Conservation (phyloP, 2,113 vertebrate genomes). For the Acrocephalus arundinaceus region DNA sequence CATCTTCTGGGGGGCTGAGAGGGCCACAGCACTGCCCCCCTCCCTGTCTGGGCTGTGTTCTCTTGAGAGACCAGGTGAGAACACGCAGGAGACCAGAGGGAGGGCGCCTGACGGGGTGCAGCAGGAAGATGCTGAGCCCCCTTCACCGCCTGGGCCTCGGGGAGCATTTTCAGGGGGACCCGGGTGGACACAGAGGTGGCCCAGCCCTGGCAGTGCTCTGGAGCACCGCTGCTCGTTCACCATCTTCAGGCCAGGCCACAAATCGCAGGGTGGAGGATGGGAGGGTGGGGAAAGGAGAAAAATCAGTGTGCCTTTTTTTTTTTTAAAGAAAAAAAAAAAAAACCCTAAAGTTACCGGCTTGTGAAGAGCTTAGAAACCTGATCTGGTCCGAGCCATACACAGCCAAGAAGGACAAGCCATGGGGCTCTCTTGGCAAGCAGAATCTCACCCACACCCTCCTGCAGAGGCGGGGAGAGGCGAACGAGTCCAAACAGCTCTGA, state of each 20-base stretch:
- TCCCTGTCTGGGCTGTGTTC: neutral
- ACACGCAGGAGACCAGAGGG: neutral
- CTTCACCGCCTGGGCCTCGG: accelerated
- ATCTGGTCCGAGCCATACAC: neutral
- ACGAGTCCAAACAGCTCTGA: neutral
- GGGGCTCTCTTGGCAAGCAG: neutral
- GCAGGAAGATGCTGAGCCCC: neutral
- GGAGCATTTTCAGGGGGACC: neutral
- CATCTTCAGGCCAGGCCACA: slow-evolving; percentile 61
- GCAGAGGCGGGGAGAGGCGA: neutral
- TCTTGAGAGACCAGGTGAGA: neutral
- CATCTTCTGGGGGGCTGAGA: neutral
- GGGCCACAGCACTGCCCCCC: neutral
- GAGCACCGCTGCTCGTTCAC: neutral
- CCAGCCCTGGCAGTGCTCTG: neutral
- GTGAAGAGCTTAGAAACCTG: neutral
- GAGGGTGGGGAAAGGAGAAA: slow-evolving; percentile 23
- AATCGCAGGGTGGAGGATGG: slow-evolving; percentile 31
- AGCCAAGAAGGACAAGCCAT: neutral
- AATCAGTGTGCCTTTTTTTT: neutral
- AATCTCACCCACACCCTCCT: neutral
- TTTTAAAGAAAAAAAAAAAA: neutral
- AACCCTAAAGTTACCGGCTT: neutral
- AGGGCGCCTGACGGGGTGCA: accelerated
- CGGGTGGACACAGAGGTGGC: neutral